A percentile compares a stretch with the other conserved stretches of the same genome.
Evolutionary conservation across 2,797 vertebrate genomes (phyloP).

Genomic region (Cyclura pinguis): DNA sequence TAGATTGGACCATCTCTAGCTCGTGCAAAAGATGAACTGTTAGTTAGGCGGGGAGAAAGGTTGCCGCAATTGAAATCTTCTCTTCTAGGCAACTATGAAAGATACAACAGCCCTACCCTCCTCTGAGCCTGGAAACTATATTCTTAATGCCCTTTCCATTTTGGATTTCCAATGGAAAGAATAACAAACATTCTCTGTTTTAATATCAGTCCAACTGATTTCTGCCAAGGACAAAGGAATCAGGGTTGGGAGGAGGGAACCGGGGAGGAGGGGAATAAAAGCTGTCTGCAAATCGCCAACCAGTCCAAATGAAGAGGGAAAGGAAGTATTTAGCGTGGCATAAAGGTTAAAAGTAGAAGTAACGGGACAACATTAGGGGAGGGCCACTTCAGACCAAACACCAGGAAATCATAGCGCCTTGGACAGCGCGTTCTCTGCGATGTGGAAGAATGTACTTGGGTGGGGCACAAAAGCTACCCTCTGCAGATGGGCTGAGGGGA

Average conservation of each 20-base stretch:
- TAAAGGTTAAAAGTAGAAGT: conserved; percentile 1
- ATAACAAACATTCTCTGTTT: not conserved
- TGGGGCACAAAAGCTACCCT: not conserved
- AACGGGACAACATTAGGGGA: not conserved
- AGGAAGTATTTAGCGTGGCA: not conserved
- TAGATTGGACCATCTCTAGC: too few species aligned
- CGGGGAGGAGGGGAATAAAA: too few species aligned
- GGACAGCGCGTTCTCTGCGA: not conserved
- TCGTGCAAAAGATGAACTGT: too few species aligned
- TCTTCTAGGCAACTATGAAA: not conserved
- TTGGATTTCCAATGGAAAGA: not conserved
- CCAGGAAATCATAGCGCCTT: not conserved
- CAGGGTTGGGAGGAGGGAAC: too few species aligned
- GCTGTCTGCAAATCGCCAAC: not conserved
- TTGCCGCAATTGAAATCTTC: too few species aligned
- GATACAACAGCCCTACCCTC: not conserved
- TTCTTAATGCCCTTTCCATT: not conserved
- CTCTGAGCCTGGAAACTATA: not conserved
- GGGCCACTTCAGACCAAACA: not conserved
- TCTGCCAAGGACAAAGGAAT: fast-evolving
- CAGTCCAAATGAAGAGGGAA: not conserved
- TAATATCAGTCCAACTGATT: not conserved
- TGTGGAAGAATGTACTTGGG: not conserved
- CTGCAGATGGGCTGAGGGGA: not conserved
- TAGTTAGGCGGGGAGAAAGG: too few species aligned